Conservation (phyloP, 2,888 invertebrate genomes). For the Diaphora mendica region DNA sequence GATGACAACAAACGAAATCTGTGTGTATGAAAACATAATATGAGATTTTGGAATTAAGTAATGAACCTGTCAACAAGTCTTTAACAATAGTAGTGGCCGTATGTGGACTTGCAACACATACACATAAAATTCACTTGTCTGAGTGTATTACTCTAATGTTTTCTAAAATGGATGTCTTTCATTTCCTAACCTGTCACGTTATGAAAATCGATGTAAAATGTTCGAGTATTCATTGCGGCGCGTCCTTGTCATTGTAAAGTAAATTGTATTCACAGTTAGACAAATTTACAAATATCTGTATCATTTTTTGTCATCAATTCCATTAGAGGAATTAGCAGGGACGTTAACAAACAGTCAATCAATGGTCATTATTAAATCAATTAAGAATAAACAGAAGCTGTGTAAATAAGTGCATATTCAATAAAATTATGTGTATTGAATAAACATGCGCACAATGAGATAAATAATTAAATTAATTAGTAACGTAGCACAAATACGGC, state of each 20-base stretch:
- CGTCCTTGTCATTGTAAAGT: background rate
- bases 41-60: background rate
- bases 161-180: constrained; percentile 44
- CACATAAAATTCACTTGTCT: constrained; percentile 32
- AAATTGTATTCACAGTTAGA: too few species aligned
- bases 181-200: constrained; percentile 35
- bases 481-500: constrained; percentile 80
- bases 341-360: background rate
- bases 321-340: background rate
- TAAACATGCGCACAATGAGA: constrained; percentile 76
- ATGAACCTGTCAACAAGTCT: background rate
- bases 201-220: constrained; percentile 20
- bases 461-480: constrained; percentile 85
- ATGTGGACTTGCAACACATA: constrained; percentile 7
- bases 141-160: constrained; percentile 38
- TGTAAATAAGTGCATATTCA: constrained; percentile 48
- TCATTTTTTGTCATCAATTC: background rate
- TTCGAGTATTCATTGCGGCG: constrained; percentile 9
- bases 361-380: constrained; percentile 14
- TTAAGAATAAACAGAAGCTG: constrained; percentile 41
- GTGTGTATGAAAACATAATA: background rate
- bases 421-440: constrained; percentile 73
- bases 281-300: too few species aligned
- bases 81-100: background rate
- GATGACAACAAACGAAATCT: background rate